Evolutionary conservation across 2,113 vertebrate genomes (phyloP).

Genomic region (Copsychus sechellarum): DNA sequence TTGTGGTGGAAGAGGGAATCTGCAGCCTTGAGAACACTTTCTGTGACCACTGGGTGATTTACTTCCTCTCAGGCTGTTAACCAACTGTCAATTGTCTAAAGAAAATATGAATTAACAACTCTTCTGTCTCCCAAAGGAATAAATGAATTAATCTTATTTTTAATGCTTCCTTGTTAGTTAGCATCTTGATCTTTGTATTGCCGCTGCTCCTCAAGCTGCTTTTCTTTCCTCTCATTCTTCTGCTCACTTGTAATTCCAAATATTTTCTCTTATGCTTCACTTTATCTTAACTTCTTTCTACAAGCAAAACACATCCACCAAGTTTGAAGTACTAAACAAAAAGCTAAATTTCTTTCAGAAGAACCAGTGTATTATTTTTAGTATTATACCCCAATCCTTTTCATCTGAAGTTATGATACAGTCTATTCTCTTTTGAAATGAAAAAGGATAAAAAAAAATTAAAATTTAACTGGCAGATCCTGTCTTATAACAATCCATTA

Average conservation of each 20-base stretch:
- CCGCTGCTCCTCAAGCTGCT: background rate
- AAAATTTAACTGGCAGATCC: background rate
- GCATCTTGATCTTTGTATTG: background rate
- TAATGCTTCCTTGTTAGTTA: background rate
- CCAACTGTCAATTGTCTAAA: background rate
- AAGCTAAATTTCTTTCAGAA: background rate
- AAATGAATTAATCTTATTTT: background rate
- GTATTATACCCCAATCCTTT: background rate
- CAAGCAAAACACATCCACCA: background rate
- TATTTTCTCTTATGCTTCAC: background rate
- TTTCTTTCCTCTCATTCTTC: background rate
- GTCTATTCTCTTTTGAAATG: background rate
- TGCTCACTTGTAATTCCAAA: background rate
- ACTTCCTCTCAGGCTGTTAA: background rate
- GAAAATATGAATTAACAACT: background rate
- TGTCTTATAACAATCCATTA: background rate
- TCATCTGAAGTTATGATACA: background rate
- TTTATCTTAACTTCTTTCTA: background rate
- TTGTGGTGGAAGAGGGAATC: background rate
- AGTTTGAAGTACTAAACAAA: background rate
- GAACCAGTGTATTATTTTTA: background rate
- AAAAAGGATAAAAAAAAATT: background rate
- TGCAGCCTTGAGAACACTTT: background rate
- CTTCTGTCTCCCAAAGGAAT: background rate
- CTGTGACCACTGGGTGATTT: background rate